Evolutionary conservation across 2,113 vertebrate species (phyloP), one percentile per base, ranked within the genome.

Genomic region (Ceratotherium simum): DNA sequence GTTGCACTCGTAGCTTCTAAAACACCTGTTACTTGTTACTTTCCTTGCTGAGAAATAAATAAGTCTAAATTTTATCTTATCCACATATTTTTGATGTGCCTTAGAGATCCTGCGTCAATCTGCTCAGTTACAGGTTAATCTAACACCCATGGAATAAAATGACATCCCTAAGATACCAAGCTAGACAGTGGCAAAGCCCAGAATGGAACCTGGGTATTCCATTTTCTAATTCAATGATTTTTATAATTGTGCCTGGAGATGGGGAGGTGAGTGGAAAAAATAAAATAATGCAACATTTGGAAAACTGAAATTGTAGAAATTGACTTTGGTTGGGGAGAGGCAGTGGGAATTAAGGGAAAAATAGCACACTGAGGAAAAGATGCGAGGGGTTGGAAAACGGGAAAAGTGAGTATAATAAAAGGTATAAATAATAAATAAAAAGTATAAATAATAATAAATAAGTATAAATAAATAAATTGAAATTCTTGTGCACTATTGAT

Each of bases 21-120:
- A 92, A 96, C 97, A 97, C 95, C 96, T 97, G 97, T 95, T 97
- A 76, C 95, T 92, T 95, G 85, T 97, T 96, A 80, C 64, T 92
- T 94, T 90, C 56, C 83, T 96, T 93, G 70, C 86, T 87, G 86
- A 97, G 91, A 95, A 93, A 65, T 88, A 90, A 79, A 79, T 76
- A 78, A 69, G 83, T 92, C 95, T 97, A 79, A 90, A 81, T 92
- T 95, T 94, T 97, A 92, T 96, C 64, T 97, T 39, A 54, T 39
- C 36, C 67, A 64, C 29, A 64, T 21, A 42, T 75, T 96, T 85
- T 46, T 75, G 14, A 75, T 62, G 16, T 79, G 12, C 93, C 62
- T 95, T 73, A 62, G 95, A 90, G 85, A 56, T 62, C 33, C 21
- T 46, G 21, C 33, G 54, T 78, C 54, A 65, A 36, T 72, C 36